Evolutionary conservation across 2,113 vertebrate species (phyloP).

Genomic region (Aegypius monachus): DNA sequence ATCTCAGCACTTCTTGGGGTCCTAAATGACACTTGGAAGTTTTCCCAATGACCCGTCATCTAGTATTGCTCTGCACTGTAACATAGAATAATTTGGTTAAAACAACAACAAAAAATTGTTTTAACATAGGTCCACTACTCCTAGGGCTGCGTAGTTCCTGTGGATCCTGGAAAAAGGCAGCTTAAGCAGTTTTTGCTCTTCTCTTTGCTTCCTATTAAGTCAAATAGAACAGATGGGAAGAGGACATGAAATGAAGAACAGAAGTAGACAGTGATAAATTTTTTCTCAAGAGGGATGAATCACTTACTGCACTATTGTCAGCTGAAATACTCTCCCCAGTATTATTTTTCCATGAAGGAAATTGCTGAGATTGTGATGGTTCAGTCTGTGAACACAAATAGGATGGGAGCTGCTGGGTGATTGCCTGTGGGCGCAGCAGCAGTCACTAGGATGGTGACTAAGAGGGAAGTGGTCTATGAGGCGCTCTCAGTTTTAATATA

Average conservation of each 20-base stretch:
- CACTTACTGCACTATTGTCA: conserved; percentile 21
- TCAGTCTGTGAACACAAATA: neutral
- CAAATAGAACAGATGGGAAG: conserved; percentile 40
- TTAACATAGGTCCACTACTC: neutral
- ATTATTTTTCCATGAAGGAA: conserved; percentile 32
- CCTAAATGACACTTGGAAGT: neutral
- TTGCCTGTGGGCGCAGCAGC: neutral
- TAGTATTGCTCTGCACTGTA: neutral
- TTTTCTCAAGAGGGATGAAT: conserved; percentile 42
- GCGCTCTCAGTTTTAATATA: neutral
- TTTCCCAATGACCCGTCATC: neutral
- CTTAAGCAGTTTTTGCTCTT: neutral
- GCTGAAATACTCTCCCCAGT: conserved; percentile 11
- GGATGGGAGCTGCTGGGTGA: neutral
- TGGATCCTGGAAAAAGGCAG: neutral
- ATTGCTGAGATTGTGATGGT: neutral
- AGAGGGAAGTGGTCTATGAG: neutral
- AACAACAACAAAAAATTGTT: neutral
- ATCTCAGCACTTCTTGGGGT: neutral
- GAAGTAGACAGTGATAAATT: conserved; percentile 29
- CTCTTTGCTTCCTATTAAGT: conserved; percentile 22
- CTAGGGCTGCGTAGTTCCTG: neutral
- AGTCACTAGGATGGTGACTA: neutral
- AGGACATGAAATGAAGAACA: conserved; percentile 24
- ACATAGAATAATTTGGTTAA: neutral